phyloP scores from a whole-genome alignment of 2,113 vertebrate species.

The Redunca redunca region DNA sequence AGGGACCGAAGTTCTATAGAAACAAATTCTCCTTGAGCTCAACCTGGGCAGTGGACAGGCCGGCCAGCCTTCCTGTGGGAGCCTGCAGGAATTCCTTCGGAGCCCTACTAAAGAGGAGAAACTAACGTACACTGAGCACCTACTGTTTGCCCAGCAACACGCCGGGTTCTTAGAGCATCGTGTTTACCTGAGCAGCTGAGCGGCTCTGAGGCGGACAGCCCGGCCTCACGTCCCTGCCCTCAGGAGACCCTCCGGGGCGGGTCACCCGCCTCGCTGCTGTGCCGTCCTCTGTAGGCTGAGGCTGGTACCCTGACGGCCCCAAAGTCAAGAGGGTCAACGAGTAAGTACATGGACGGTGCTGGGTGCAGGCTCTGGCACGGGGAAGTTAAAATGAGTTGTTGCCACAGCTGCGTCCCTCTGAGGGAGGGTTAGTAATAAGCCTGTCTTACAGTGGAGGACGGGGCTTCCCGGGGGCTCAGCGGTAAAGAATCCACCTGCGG shows the following conservation, averaged over 20 bases:
- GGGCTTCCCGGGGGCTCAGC: background rate
- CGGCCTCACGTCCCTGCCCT: background rate
- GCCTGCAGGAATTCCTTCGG: background rate
- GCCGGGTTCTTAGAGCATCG: background rate
- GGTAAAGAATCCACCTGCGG: background rate
- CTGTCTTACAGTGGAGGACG: background rate
- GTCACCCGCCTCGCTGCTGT: background rate
- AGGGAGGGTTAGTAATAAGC: background rate
- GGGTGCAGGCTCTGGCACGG: background rate
- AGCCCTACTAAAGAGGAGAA: background rate
- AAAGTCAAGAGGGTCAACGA: background rate
- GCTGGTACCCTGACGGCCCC: background rate
- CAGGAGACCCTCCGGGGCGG: too few relatives aligned
- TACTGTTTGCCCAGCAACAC: too few relatives aligned
- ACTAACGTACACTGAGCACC: fast-evolving
- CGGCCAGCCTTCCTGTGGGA: background rate
- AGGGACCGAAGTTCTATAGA: background rate
- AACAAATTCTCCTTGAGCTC: background rate
- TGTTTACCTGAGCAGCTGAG: background rate
- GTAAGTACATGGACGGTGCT: background rate
- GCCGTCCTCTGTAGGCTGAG: background rate
- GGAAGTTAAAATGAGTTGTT: background rate
- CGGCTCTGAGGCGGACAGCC: fast-evolving
- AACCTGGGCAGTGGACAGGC: background rate
- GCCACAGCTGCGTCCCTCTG: background rate